Conservation (phyloP, 2,888 invertebrate genomes). For the Pristionchus japonicus region DNA sequence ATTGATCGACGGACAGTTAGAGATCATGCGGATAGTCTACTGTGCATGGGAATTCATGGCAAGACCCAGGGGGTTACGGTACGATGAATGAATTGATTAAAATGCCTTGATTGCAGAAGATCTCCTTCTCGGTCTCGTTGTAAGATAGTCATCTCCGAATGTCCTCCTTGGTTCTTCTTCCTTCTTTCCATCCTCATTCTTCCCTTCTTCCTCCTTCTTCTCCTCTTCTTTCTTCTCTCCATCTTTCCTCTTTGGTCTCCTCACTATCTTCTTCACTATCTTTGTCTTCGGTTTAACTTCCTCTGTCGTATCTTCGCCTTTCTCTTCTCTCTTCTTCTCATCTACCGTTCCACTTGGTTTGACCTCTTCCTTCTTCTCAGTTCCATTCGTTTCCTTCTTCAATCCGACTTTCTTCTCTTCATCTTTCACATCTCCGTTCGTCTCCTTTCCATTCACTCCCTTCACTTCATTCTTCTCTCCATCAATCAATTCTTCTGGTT, state of each 20-base stretch:
- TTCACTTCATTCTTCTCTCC: neutral
- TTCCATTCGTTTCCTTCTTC: neutral
- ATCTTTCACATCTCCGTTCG: neutral
- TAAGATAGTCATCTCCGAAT: conserved; percentile 9
- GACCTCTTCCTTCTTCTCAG: neutral
- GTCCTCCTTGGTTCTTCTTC: neutral
- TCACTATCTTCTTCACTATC: neutral
- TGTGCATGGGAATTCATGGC: neutral
- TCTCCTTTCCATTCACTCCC: neutral
- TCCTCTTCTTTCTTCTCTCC: neutral
- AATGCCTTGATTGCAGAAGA: conserved; percentile 29
- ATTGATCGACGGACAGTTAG: conserved; percentile 5
- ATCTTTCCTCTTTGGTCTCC: neutral
- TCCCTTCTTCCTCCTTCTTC: conserved; percentile 46
- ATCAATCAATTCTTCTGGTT: neutral
- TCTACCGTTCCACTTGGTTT: neutral
- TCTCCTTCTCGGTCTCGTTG: conserved; percentile 17
- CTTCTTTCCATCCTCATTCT: conserved; percentile 48
- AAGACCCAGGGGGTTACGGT: conserved; percentile 32
- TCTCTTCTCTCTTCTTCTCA: neutral
- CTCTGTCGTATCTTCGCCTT: neutral
- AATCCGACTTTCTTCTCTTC: too few relatives aligned
- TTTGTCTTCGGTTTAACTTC: neutral
- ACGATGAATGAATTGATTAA: neutral
- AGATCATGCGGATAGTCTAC: conserved; percentile 25